Evolutionary conservation across 2,113 vertebrate species (phyloP).

Genomic region (Salvelinus alpinus): DNA sequence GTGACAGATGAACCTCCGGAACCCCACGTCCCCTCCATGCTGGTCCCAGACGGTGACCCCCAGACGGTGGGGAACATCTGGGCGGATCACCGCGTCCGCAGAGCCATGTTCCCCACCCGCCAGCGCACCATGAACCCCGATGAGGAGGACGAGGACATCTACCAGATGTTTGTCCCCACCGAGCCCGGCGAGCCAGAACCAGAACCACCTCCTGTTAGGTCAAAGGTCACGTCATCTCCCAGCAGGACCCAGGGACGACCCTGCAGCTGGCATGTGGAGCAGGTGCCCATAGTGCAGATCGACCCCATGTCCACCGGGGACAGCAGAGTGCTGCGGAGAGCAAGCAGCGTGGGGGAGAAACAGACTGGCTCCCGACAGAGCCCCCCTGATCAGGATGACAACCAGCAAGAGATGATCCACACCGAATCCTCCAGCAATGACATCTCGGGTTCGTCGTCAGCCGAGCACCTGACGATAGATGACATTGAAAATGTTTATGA

Average conservation of each 20-base stretch:
- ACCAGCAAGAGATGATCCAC: slow-evolving; percentile 62
- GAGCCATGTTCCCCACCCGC: slow-evolving; percentile 88
- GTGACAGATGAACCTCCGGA: slow-evolving; percentile 72
- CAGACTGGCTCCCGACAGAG: slow-evolving; percentile 55
- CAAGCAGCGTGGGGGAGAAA: slow-evolving; percentile 92
- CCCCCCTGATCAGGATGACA: slow-evolving; percentile 25
- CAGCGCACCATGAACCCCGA: slow-evolving; percentile 81
- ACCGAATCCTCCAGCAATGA: slow-evolving; percentile 76
- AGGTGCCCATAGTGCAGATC: slow-evolving; percentile 67
- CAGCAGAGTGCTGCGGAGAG: slow-evolving; percentile 81
- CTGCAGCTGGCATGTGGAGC: slow-evolving; percentile 91
- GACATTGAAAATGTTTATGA: slow-evolving; percentile 96
- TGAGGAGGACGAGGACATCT: slow-evolving; percentile 90
- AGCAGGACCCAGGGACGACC: slow-evolving; percentile 77
- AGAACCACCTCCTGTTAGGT: slow-evolving; percentile 58
- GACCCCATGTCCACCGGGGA: slow-evolving; percentile 55
- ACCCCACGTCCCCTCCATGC: slow-evolving; percentile 70
- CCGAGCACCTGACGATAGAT: slow-evolving; percentile 86
- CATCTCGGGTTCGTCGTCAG: slow-evolving; percentile 79
- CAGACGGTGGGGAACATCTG: slow-evolving; percentile 83
- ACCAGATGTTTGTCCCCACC: slow-evolving; percentile 92
- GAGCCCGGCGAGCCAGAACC: slow-evolving; percentile 73
- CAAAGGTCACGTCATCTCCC: slow-evolving; percentile 46
- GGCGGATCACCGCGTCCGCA: slow-evolving; percentile 88
- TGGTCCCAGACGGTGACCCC: slow-evolving; percentile 70